Base-by-base conservation (phyloP, 2,797 vertebrate species). In the Eleutherodactylus coqui region DNA sequence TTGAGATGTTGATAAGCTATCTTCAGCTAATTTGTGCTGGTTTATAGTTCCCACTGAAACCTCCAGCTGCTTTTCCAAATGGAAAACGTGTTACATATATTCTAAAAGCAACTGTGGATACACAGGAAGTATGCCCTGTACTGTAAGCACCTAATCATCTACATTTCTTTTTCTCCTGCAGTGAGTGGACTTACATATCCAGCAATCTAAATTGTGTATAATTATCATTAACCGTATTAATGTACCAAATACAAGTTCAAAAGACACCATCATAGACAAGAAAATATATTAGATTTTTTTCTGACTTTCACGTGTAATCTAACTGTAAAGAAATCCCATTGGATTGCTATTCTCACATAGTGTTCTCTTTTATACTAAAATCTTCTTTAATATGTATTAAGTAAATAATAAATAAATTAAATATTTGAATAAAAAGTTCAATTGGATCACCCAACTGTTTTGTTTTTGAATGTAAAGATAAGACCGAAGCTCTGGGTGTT, bases 131-230 rank as follows among this genome's bases (percentile, higher is more conserved):
- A 55, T 55, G 19, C 34, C 0, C 34, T 24, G 32, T 77, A 77
- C 36, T 77, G 75, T 55, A 32, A 51, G 49, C 75, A 77, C 19
- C 75, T 77, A 53, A 55, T 77, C 75, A 55, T 38, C 51, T n/a
- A 29, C 34, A 55, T 51, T 77, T 55, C 51, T 77, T 1, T 14
- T 77, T 53, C 19, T 34, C 51, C 75, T 77, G 32, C 11, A 29
- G 51, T 34, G 38, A 77, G 51, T 38, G 34, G 75, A 55, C 49
- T 49, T 75, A 75, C 43, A 21, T 75, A 75, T 51, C 73, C 47
- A 73, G 73, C 73, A 76, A 34, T 34, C 29, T 24, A 77, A 77
- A 51, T 53, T 36, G 69, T 73, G 24, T 14, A 73, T 43, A 73
- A 73, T 43, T 73, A 73, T 27, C 2, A 73, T 43, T 73, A 73